Evolutionary conservation across 2,888 invertebrate species (phyloP), one percentile per base, ranked within the genome.

Genomic region (Diplolepis rosae): DNA sequence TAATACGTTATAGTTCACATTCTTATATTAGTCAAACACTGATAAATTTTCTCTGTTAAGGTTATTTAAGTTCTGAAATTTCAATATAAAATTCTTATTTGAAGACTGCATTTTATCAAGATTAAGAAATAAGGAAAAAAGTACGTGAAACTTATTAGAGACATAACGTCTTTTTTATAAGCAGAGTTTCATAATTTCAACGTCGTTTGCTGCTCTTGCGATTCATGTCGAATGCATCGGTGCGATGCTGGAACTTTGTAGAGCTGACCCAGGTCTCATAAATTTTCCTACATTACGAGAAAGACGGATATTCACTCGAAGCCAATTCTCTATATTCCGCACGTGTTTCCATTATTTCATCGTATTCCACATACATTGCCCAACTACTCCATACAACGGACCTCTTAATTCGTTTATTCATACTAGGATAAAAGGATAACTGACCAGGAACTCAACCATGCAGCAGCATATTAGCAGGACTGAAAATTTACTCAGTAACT

Each of bases 201-300:
- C n/a, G n/a, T n/a, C 18, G 18, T 45, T 45, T 18, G 18, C 9
- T 45, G 45, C 45, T 45, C 45, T 45, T 45, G 45, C 3, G 45
- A 45, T 18, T 45, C 28, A 24, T 27, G 52, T 27, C 27, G 24
- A 35, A 28, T 66, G 30, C 66, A 66, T 24, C 32, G n/a, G n/a
- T n/a, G 50, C 22, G 45, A 13, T 28, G 50, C 30, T 27, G 35
- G 27, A 68, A 68, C 65, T 61, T 42, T 50, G 22, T 30, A 70
- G 45, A 54, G 61, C 69, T 51, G 71, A 68, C 66, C 68, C 70
- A 52, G 66, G 24, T 28, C 67, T 73, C 75, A 71, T 75, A 75
- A 75, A 75, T 75, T 73, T 67, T 28, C 73, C 32, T 66, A 48
- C 32, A 67, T 71, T 71, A 73, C 66, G 24, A 56, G 35, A 66